Percentiles rank a stretch among this genome's conserved stretches.
Conservation (phyloP, 1,140 invertebrate species). For the Colletes gigas region DNA sequence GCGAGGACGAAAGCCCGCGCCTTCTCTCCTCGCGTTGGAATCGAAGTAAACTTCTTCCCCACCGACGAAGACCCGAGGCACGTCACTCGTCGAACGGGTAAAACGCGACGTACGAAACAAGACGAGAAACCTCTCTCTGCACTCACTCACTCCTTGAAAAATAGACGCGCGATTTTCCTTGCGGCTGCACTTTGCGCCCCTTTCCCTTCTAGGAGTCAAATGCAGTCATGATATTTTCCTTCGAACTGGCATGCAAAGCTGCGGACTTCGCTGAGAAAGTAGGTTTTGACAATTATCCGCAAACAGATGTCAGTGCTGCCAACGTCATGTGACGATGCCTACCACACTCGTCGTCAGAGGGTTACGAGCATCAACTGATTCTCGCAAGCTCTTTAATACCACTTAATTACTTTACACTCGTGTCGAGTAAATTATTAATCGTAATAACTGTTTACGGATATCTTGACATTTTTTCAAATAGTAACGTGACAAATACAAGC, state of each 20-base stretch:
- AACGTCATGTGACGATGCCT: slow-evolving; percentile 35
- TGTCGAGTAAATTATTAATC: too few relatives aligned
- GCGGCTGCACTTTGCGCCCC: slow-evolving; percentile 20
- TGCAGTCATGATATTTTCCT: slow-evolving; percentile 44
- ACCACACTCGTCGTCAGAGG: not conserved
- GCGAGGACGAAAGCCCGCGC: slow-evolving; percentile 31
- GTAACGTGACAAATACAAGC: too few relatives aligned
- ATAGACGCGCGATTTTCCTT: slow-evolving; percentile 13
- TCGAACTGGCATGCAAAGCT: slow-evolving; percentile 44
- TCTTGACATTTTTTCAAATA: too few relatives aligned
- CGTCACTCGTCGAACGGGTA: slow-evolving; percentile 47
- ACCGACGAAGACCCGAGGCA: slow-evolving; percentile 51
- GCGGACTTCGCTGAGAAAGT: slow-evolving; percentile 62
- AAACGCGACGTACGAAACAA: slow-evolving; percentile 41
- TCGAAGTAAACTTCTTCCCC: slow-evolving; percentile 35
- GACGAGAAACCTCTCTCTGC: slow-evolving; percentile 35
- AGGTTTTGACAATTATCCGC: slow-evolving; percentile 78
- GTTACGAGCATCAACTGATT: not conserved
- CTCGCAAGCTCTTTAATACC: not conserved
- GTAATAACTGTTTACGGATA: too few relatives aligned
- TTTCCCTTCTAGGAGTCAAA: slow-evolving; percentile 33
- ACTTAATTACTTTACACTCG: too few relatives aligned
- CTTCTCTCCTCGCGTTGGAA: slow-evolving; percentile 31
- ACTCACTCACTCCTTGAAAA: slow-evolving; percentile 38
- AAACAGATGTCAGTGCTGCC: slow-evolving; percentile 63